These are phyloP conservation scores for Brachionus asplanchnoidis DNA, from an alignment of 1,140 invertebrate genomes.

Conservation along the genomic window DNA sequence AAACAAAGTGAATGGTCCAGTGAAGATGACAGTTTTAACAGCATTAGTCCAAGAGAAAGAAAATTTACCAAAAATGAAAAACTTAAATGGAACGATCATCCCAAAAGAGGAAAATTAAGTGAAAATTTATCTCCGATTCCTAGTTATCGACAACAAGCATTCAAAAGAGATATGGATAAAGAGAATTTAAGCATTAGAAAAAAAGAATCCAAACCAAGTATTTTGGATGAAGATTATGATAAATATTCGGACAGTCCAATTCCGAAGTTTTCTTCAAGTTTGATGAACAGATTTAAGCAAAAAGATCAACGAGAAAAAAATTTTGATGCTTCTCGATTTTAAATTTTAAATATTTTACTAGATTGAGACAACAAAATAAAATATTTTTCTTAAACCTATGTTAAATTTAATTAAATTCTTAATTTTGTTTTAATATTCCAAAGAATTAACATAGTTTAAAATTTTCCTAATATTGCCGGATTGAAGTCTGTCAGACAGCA, in stretches of 20 bases:
- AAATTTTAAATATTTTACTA: too few species aligned
- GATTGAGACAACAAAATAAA: too few species aligned
- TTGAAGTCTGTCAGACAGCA: too few species aligned
- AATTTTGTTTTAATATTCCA: too few species aligned
- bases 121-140: neutral
- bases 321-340: neutral
- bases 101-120: neutral
- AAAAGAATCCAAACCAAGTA: neutral
- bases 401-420: too few species aligned
- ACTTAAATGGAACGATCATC: neutral
- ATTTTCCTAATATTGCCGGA: too few species aligned
- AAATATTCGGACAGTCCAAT: neutral
- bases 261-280: slow-evolving; percentile 6
- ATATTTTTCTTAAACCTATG: too few species aligned
- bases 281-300: neutral
- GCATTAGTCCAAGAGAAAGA: neutral
- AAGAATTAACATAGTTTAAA: too few species aligned
- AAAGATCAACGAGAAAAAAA: neutral
- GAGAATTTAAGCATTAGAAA: neutral
- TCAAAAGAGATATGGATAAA: neutral
- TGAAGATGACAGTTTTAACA: neutral
- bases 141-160: neutral
- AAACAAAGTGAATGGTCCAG: neutral
- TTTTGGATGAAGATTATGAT: neutral
- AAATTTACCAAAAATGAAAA: neutral